These are phyloP conservation scores for Sabatieria punctata DNA, from an alignment of 2,888 invertebrate species.

Conservation along the genomic window DNA sequence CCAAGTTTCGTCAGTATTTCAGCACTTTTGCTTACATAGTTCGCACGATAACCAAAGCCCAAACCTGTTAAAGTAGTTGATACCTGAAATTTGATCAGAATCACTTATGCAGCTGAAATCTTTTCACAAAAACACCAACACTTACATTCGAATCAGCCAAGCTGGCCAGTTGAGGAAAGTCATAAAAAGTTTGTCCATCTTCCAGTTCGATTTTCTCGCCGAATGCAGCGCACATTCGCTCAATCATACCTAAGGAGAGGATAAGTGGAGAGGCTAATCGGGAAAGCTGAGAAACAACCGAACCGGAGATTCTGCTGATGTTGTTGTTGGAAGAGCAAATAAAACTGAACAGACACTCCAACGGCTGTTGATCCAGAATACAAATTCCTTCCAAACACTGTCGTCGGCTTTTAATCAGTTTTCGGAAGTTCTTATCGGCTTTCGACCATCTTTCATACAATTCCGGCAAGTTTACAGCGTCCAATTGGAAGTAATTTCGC, in stretches of 20 bases:
- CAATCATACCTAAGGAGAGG: constrained; percentile 61
- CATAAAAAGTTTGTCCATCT: constrained; percentile 48
- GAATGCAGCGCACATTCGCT: constrained; percentile 62
- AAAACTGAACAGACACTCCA: constrained; percentile 83
- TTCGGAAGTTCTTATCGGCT: constrained; percentile 14
- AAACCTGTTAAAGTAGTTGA: constrained; percentile 26
- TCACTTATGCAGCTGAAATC: neutral
- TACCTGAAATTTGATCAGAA: neutral
- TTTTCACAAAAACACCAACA: neutral
- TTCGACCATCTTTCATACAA: constrained; percentile 16
- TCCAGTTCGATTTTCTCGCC: constrained; percentile 42
- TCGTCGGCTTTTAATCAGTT: constrained; percentile 1
- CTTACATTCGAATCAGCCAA: constrained; percentile 39
- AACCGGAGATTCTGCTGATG: constrained; percentile 46
- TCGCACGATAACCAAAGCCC: constrained; percentile 54
- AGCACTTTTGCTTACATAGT: constrained; percentile 57
- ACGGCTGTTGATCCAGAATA: constrained; percentile 69
- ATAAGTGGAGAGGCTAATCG: constrained; percentile 8
- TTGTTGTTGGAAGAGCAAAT: constrained; percentile 96
- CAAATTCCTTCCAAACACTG: constrained; percentile 51
- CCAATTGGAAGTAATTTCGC: constrained; percentile 6
- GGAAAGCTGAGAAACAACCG: no score
- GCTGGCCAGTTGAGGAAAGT: constrained; percentile 61
- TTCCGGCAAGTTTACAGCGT: constrained; percentile 11
- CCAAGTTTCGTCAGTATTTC: constrained; percentile 46